A percentile compares a stretch with the other conserved stretches of the same genome.
Evolutionary conservation across 2,113 vertebrate species (phyloP).

Genomic region (Bos javanicus): DNA sequence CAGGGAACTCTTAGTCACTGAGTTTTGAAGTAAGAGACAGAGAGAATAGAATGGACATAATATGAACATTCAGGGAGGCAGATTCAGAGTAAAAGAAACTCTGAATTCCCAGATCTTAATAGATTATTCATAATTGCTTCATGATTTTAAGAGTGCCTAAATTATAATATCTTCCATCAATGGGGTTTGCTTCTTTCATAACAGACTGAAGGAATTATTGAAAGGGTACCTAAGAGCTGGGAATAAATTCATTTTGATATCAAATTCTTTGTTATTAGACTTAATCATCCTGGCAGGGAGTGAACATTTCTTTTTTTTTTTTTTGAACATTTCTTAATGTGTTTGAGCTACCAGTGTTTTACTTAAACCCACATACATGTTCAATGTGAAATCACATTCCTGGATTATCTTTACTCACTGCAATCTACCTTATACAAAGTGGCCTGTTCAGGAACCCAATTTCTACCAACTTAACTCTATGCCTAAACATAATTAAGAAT

Average conservation of each 20-base stretch:
- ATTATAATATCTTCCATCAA: neutral
- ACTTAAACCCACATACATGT: slow-evolving; percentile 14
- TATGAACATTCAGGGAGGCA: neutral
- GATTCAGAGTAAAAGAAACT: slow-evolving; percentile 33
- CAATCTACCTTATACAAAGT: neutral
- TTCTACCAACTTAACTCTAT: slow-evolving; percentile 26
- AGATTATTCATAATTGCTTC: slow-evolving; percentile 11
- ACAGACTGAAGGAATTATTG: slow-evolving; percentile 20
- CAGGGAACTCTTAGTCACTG: neutral
- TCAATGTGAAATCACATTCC: slow-evolving; percentile 28
- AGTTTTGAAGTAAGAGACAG: neutral
- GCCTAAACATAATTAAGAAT: neutral
- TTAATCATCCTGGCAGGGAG: neutral
- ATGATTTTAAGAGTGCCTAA: slow-evolving; percentile 40
- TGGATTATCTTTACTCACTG: neutral
- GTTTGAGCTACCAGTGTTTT: slow-evolving; percentile 20
- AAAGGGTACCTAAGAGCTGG: neutral
- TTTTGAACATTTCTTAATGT: slow-evolving; percentile 9
- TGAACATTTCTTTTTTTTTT: neutral
- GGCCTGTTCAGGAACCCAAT: neutral
- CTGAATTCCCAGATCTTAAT: neutral
- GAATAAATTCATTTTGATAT: slow-evolving; percentile 29
- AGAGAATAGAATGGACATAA: neutral
- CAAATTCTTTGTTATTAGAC: slow-evolving; percentile 20
- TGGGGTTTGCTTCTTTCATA: neutral